Evolutionary conservation across 1,140 invertebrate species (phyloP), one percentile per base, ranked within the genome.

Genomic region (Nylanderia fulva): DNA sequence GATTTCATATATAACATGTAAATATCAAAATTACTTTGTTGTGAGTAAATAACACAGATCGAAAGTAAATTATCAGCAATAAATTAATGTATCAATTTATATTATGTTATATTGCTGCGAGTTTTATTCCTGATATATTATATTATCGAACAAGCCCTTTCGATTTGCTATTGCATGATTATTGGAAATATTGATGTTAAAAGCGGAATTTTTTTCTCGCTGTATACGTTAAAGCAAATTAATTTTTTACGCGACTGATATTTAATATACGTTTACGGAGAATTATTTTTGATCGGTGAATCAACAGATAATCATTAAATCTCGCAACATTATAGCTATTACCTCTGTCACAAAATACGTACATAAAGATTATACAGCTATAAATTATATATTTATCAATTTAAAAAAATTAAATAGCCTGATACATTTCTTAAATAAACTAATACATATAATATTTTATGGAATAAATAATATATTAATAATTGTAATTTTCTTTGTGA

Each of bases 41-140:
- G 64, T 42, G 58, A 72, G 80, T 85, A 85, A 87, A 33, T 77
- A 36, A n/a, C 45, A 5, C 48, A 68, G 39, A 18, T 71, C 24
- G 48, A 63, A 80, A 69, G 54, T 76, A 56, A 84, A 84, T 58
- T 56, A 60, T 84, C 18, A 76, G 79, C 71, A 72, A 88, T 87
- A 87, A 87, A 87, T 76, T 36, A 87, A 68, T 86, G 18, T 76
- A 42, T 71, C 39, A 54, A 36, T 39, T 68, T 39, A 29, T 11
- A 52, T 56, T 29, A 7, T 18, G 11, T 79, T 54, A 39, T 45
- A 11, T 76, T n/a, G 33, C 21, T 56, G 63, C 63, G 24, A 13
- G 8, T 52, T 54, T 68, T 15, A 4, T 68, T 64, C 9, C 42
- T 33, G 4, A 7, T 13, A 3, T 33, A 36, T 52, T 13, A 3